A percentile compares a stretch with the other conserved stretches of the same genome.
phyloP scores from a whole-genome alignment of 2,797 vertebrate genomes.

The Darevskia mixta region DNA sequence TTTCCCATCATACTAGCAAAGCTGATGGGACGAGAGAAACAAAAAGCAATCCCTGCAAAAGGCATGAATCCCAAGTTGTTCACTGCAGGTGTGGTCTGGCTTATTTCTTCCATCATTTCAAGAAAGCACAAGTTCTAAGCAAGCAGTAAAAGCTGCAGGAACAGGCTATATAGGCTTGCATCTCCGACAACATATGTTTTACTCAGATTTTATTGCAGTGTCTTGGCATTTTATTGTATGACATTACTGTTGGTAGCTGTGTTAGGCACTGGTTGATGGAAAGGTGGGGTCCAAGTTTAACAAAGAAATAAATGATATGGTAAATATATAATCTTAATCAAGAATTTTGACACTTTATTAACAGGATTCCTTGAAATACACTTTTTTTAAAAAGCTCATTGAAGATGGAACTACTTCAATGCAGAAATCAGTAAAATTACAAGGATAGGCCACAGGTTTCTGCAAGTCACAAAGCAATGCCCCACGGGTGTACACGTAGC shows the following conservation, averaged over 20 bases:
- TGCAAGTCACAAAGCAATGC: neutral
- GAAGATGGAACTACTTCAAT: neutral
- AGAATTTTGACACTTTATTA: neutral
- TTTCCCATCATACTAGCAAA: neutral
- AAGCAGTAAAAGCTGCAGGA: neutral
- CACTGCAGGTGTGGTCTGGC: neutral
- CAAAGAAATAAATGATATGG: neutral
- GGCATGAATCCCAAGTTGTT: neutral
- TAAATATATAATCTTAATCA: neutral
- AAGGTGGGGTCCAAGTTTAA: no score
- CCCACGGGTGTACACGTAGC: neutral
- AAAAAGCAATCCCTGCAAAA: neutral
- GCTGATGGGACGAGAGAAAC: neutral
- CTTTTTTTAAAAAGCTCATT: neutral
- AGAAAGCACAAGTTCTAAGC: neutral
- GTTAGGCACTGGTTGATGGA: no score
- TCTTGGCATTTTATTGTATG: no score
- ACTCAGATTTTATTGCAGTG: no score
- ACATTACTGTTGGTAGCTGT: no score
- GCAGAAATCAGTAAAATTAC: neutral
- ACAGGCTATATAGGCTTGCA: neutral
- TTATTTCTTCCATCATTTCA: neutral
- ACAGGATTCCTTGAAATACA: constrained; percentile 8
- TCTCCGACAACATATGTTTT: neutral
- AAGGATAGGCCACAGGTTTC: neutral